These are phyloP conservation scores for Brachynemurus nebulosus DNA, from an alignment of 2,888 invertebrate species.

Conservation along the genomic window DNA sequence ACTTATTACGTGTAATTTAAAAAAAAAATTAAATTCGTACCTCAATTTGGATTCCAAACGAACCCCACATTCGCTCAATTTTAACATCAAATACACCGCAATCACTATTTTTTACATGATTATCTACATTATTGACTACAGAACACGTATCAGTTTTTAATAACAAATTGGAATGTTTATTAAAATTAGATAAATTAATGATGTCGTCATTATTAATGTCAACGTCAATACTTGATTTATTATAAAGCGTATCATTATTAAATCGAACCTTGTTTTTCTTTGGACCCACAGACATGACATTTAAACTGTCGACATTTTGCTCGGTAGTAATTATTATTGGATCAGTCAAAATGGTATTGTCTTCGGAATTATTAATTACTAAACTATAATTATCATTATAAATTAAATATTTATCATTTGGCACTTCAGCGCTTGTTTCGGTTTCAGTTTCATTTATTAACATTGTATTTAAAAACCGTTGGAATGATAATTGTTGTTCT, in stretches of 20 bases:
- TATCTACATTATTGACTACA: no score
- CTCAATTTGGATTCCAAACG: conserved; percentile 7
- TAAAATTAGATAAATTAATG: neutral
- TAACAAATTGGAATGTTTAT: neutral
- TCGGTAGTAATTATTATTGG: neutral
- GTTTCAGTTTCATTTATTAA: neutral
- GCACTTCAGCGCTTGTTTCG: conserved; percentile 6
- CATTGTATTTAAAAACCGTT: conserved; percentile 3
- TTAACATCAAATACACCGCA: neutral
- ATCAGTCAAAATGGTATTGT: neutral
- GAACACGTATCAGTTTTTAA: neutral
- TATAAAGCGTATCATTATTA: no score
- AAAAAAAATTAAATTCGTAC: neutral
- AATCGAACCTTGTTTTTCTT: no score
- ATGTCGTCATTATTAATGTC: neutral
- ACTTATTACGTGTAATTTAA: no score
- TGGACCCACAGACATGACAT: neutral
- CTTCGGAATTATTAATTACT: neutral
- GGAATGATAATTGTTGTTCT: conserved; percentile 2
- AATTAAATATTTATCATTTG: conserved; percentile 1
- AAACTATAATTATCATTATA: conserved; percentile 3
- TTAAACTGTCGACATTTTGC: neutral
- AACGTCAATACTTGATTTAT: no score
- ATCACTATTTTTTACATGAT: no score
- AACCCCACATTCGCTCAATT: conserved; percentile 1